These are phyloP conservation scores for Aradus depressus DNA, from an alignment of 2,888 invertebrate genomes.

Conservation along the genomic window DNA sequence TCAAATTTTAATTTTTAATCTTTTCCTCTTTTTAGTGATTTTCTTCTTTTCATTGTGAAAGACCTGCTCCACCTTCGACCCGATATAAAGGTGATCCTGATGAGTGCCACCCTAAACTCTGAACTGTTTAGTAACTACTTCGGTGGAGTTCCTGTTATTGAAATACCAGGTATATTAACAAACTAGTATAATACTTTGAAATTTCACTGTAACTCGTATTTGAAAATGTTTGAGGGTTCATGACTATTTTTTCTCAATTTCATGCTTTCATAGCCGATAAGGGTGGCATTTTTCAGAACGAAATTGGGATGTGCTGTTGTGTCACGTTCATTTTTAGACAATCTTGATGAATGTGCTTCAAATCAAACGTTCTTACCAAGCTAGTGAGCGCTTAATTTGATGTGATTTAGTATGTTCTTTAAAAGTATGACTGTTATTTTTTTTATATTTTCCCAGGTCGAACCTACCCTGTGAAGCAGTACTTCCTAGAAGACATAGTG, in stretches of 20 bases:
- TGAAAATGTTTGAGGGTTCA: background rate
- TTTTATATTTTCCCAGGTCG: conserved; percentile 39
- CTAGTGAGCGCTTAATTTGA: background rate
- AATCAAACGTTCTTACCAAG: background rate
- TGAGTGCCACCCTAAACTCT: conserved; percentile 88
- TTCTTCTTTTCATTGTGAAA: conserved; percentile 69
- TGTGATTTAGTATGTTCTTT: background rate
- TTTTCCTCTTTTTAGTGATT: conserved; percentile 51
- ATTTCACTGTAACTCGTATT: background rate
- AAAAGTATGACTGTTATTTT: background rate
- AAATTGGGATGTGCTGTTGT: background rate
- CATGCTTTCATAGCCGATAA: background rate
- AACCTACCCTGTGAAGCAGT: conserved; percentile 72
- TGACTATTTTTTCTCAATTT: background rate
- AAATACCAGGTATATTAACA: conserved; percentile 58
- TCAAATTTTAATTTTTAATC: background rate
- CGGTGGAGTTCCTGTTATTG: conserved; percentile 60
- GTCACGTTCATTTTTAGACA: background rate
- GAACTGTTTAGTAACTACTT: conserved; percentile 78
- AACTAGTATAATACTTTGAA: background rate
- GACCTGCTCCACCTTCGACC: conserved; percentile 59
- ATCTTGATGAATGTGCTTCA: background rate
- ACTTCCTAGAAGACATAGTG: conserved; percentile 70
- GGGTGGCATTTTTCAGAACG: background rate
- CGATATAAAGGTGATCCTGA: conserved; percentile 72